A percentile compares a stretch with the other conserved stretches of the same genome.
Evolutionary conservation across 64 coral and sea anemone genomes (phyloP).

Genomic region (Actinia equina): DNA sequence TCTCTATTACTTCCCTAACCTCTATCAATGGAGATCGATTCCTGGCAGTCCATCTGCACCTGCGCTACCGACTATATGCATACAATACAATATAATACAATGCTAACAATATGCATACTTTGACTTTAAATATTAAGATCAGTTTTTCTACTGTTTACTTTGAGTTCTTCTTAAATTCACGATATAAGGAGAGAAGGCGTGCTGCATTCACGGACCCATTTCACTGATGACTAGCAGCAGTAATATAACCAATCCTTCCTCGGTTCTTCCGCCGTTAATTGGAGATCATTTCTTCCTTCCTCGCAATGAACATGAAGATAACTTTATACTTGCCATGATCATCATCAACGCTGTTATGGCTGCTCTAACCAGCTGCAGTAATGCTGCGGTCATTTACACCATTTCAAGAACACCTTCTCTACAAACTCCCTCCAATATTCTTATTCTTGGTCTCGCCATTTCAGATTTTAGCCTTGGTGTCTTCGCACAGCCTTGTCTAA

Average conservation of each 20-base stretch:
- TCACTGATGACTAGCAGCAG: too few relatives aligned
- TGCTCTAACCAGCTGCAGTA: background rate
- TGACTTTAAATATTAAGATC: too few relatives aligned
- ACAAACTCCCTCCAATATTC: background rate
- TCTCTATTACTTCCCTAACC: background rate
- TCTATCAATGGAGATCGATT: background rate
- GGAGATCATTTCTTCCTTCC: background rate
- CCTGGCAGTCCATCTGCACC: background rate
- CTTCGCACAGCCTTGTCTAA: background rate
- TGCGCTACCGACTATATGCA: background rate
- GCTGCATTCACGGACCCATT: too few relatives aligned
- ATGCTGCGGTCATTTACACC: background rate
- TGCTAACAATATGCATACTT: too few relatives aligned
- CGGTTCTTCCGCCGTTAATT: background rate
- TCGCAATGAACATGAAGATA: background rate
- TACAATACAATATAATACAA: too few relatives aligned
- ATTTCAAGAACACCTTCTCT: slow-evolving; percentile 6
- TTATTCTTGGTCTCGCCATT: background rate
- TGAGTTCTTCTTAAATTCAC: too few relatives aligned
- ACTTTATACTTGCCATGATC: background rate
- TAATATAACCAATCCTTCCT: background rate
- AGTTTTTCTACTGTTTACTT: too few relatives aligned
- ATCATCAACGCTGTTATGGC: background rate
- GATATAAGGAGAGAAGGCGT: too few relatives aligned
- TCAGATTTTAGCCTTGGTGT: background rate